A percentile compares a stretch with the other conserved stretches of the same genome.
Conservation (phyloP, 2,113 vertebrate genomes). For the Phrynosoma blainvillii region DNA sequence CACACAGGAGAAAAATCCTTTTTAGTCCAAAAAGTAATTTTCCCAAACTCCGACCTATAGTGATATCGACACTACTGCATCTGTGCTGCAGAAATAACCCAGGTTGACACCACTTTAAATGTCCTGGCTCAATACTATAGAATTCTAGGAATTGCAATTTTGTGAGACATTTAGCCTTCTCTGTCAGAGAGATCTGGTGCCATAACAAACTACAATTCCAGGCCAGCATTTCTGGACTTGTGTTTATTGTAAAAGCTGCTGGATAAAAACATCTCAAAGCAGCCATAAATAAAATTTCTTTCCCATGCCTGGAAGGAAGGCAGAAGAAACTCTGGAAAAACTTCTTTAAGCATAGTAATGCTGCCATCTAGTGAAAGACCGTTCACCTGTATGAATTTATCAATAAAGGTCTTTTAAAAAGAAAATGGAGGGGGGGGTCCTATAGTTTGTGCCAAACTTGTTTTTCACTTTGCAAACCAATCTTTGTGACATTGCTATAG, state of each 20-base stretch:
- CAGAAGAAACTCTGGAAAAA: background rate
- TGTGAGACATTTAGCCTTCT: too few relatives aligned
- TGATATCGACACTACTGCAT: background rate
- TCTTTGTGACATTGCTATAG: conserved; percentile 63
- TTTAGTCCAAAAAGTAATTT: too few relatives aligned
- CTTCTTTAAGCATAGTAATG: conserved; percentile 44
- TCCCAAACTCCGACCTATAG: too few relatives aligned
- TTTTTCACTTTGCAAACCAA: conserved; percentile 67
- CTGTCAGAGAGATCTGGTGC: too few relatives aligned
- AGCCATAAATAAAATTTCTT: accelerated
- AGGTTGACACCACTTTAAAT: too few relatives aligned
- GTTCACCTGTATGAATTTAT: conserved; percentile 11
- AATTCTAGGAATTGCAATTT: too few relatives aligned
- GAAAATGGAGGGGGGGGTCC: background rate
- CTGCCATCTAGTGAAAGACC: conserved; percentile 74
- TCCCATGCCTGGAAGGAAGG: background rate
- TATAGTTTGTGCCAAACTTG: conserved; percentile 41
- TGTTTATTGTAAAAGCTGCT: background rate
- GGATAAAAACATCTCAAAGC: conserved; percentile 8
- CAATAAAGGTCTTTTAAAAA: conserved; percentile 31
- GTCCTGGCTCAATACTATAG: too few relatives aligned
- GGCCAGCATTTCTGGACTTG: background rate
- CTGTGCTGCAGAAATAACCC: too few relatives aligned
- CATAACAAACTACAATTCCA: too few relatives aligned
- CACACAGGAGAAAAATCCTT: too few relatives aligned